phyloP scores from a whole-genome alignment of 1,140 invertebrate genomes.

The Nebria ingens region DNA sequence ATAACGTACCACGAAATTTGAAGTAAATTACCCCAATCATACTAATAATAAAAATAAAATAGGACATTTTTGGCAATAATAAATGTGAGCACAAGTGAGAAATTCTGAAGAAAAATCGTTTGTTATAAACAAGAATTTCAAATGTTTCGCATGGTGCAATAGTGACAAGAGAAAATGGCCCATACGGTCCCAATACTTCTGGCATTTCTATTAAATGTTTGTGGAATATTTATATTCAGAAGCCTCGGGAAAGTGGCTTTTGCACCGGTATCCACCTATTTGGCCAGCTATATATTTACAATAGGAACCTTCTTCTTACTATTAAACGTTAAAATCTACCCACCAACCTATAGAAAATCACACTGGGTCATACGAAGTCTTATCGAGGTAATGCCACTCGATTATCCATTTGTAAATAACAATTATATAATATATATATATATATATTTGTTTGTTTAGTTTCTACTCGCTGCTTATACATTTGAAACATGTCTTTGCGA shows the following conservation, averaged over 20 bases:
- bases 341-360: neutral
- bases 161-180: neutral
- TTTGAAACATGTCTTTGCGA: neutral
- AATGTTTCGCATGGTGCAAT: neutral
- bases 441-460: neutral
- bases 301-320: neutral
- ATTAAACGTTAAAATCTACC: neutral
- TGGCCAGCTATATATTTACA: neutral
- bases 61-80: too few species aligned
- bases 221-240: neutral
- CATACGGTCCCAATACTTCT: neutral
- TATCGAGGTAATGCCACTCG: neutral
- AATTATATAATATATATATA: neutral
- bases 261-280: neutral
- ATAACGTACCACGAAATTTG: too few species aligned
- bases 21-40: too few species aligned
- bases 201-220: neutral
- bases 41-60: too few species aligned
- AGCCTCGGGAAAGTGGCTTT: neutral
- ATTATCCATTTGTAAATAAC: too few species aligned
- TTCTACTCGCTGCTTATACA: neutral
- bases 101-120: too few species aligned
- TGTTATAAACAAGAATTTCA: too few species aligned
- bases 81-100: too few species aligned
- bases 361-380: neutral